Conservation (phyloP, 2,888 invertebrate genomes). For the Plebejus argus region DNA sequence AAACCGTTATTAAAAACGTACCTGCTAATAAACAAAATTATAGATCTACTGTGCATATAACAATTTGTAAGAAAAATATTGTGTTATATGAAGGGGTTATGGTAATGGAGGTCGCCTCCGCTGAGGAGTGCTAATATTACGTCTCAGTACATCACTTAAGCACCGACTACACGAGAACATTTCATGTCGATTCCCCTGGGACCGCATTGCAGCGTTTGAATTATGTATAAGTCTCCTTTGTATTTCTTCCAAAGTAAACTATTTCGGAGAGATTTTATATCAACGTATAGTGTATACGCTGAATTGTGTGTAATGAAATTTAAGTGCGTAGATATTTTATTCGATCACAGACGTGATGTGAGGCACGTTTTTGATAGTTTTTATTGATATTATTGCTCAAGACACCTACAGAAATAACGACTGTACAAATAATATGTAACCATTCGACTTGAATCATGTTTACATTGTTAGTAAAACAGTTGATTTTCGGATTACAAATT, state of each 20-base stretch:
- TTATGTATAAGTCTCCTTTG: slow-evolving; percentile 73
- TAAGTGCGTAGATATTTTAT: slow-evolving; percentile 9
- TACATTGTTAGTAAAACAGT: neutral
- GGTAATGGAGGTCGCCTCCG: slow-evolving; percentile 25
- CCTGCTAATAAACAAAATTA: neutral
- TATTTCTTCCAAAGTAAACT: slow-evolving; percentile 57
- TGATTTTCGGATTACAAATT: neutral
- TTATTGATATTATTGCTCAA: too few relatives aligned
- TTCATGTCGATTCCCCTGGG: slow-evolving; percentile 63
- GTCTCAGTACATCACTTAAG: slow-evolving; percentile 44
- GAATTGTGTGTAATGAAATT: neutral
- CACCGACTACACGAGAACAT: slow-evolving; percentile 48
- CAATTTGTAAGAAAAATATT: neutral
- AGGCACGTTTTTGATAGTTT: neutral
- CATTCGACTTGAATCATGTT: neutral
- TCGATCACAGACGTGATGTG: neutral
- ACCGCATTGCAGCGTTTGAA: slow-evolving; percentile 75
- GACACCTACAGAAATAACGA: too few relatives aligned
- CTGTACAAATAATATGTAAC: too few relatives aligned
- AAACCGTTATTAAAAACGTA: too few relatives aligned
- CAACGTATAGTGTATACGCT: neutral
- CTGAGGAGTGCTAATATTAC: slow-evolving; percentile 40
- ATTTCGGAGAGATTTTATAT: slow-evolving; percentile 22
- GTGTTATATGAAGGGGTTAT: neutral
- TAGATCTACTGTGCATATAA: neutral